Base-by-base conservation (phyloP, 2,113 vertebrate species). In the Spilogale gracilis region DNA sequence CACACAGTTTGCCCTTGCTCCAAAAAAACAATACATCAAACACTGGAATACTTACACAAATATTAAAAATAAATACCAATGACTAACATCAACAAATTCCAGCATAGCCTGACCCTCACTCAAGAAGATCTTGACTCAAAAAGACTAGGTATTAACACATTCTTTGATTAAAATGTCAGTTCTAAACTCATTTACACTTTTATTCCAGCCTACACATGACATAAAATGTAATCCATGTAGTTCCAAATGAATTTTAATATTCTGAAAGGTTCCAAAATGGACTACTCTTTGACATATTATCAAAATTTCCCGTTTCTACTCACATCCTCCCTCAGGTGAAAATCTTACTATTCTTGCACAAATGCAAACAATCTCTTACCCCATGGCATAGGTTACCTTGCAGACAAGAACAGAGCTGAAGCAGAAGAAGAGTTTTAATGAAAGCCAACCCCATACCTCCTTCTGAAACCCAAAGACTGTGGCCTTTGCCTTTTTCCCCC, bases 161-260 rank as follows among this genome's bases (percentile, higher is more conserved):
- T 45, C 71, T 50, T 74, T 32, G 32, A 17, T 82, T 78, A 63
- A 86, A 76, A 78, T 45, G 9, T 65, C 67, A 95, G 9, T 20
- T 91, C n/a, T 71, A 63, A 91, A 32, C 38, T 85, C 32, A 73
- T 58, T 61, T 45, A 81, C 45, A 82, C 25, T 94, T 86, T 81
- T 38, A 54, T 71, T 85, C 32, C 30, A 71, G 5, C 11, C 20
- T 48, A 82, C 10, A 71, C 16, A 48, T 56, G 60, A n/a, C 11
- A 69, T 78, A 38, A 90, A 80, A 71, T 74, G 25, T 7, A 89
- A 67, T 76, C 52, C 16, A 85, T 58, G 52, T 73, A 91, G 30
- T 67, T 81, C 21, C 56, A 81, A 92, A 54, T 74, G 10, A 65
- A 58, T 21, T 45, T 43, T 60, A 54, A 60, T 65, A 85, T 63